Evolutionary conservation across 1,140 invertebrate species (phyloP).

Genomic region (Eriosoma lanigerum): DNA sequence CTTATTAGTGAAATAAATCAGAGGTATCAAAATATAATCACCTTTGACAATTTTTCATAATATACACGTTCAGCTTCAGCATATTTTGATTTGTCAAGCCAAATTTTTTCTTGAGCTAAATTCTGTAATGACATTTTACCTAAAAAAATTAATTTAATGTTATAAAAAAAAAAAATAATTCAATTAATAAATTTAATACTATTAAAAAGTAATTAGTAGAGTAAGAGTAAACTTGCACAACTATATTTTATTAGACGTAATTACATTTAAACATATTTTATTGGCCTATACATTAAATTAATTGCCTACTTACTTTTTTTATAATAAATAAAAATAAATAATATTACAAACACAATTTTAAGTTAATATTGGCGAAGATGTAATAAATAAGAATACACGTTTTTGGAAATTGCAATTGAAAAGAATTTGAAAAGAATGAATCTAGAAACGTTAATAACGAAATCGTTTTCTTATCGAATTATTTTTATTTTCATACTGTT

Average conservation of each 20-base stretch:
- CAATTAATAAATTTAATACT: too few relatives aligned
- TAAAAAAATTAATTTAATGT: too few relatives aligned
- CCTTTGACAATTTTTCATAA: constrained; percentile 65
- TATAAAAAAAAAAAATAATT: background rate
- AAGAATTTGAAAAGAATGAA: constrained; percentile 21
- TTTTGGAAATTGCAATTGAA: background rate
- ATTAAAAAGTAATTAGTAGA: background rate
- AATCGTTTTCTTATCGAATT: background rate
- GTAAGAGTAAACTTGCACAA: background rate
- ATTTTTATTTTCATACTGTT: background rate
- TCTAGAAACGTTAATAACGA: background rate
- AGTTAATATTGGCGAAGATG: too few relatives aligned
- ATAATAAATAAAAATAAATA: too few relatives aligned
- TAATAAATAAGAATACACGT: background rate
- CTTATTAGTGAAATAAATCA: too few relatives aligned
- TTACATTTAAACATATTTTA: too few relatives aligned
- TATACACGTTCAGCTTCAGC: constrained; percentile 67
- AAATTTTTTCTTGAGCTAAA: constrained; percentile 63
- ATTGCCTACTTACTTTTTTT: too few relatives aligned
- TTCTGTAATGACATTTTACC: constrained; percentile 52
- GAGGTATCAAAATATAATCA: constrained; percentile 55
- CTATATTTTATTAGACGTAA: background rate
- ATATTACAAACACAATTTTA: too few relatives aligned
- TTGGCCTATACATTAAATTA: too few relatives aligned
- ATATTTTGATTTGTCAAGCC: constrained; percentile 65